These are phyloP conservation scores for Craterocephalus amniculus DNA, from an alignment of 2,797 vertebrate species.

Conservation along the genomic window DNA sequence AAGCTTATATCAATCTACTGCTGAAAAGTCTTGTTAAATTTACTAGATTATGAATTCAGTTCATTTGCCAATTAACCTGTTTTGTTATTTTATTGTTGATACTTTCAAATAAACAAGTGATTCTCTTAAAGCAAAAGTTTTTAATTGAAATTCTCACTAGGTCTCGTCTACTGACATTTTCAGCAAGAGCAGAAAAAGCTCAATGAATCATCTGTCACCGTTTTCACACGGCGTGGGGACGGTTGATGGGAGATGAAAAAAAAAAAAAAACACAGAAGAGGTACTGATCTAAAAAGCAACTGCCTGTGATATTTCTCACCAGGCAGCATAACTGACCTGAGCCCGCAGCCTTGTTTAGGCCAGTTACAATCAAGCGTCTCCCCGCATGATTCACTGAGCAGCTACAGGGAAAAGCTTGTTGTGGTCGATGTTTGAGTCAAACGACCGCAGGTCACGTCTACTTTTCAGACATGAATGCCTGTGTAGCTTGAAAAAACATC, in stretches of 20 bases:
- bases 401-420: slow-evolving; percentile 13
- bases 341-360: slow-evolving; percentile 8
- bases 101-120: background rate
- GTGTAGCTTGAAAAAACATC: slow-evolving; percentile 16
- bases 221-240: slow-evolving; percentile 26
- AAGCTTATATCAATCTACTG: slow-evolving; percentile 12
- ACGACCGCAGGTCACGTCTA: slow-evolving; percentile 42
- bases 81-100: background rate
- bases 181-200: slow-evolving; percentile 36
- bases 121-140: background rate
- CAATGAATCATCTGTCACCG: slow-evolving; percentile 54
- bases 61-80: slow-evolving; percentile 1
- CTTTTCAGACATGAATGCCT: slow-evolving; percentile 25
- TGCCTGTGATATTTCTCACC: slow-evolving; percentile 45
- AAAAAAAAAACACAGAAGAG: slow-evolving; percentile 28
- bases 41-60: background rate
- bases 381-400: slow-evolving; percentile 46
- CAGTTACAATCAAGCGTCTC: slow-evolving; percentile 37
- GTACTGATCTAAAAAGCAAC: slow-evolving; percentile 34
- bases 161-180: slow-evolving; percentile 38
- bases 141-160: background rate
- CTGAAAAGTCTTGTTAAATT: slow-evolving; percentile 8
- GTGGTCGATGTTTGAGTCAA: slow-evolving; percentile 50
- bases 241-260: slow-evolving; percentile 34
- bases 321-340: slow-evolving; percentile 36